Evolutionary conservation across 2,113 vertebrate genomes (phyloP), one percentile per base, ranked within the genome.

Genomic region (Apteryx mantelli): DNA sequence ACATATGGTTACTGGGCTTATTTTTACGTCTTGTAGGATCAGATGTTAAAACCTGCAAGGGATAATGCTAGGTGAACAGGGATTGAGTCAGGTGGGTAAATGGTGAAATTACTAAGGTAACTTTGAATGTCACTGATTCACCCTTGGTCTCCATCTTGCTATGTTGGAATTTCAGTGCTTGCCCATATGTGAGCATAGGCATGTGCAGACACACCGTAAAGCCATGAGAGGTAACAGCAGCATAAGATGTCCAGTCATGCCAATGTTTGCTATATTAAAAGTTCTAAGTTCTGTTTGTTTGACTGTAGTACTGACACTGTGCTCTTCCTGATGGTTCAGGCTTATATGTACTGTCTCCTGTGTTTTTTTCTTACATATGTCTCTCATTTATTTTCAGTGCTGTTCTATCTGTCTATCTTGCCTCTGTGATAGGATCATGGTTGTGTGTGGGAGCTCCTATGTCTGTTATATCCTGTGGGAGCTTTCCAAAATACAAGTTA

Each of bases 401-500:
- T 69, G 30, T 76, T 92, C 28, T 28, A 74, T 42, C 11, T 74
- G 22, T 64, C 46, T 85, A 26, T 52, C 81, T 88, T 52, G 25
- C 86, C 84, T 84, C 75, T 64, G 60, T 73, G 40, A 75, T 1
- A 3, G 78, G 66, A 76, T 92, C 48, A 34, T 65, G 32, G 60
- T 26, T 85, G 38, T 48, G 28, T 71, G 44, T 26, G 61, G 69
- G 53, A 92, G 44, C 52, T 93, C 30, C 58, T 84, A 28, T 93
- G 92, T 86, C 74, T 93, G 66, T 87, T 53, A 95, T 12, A 94
- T 87, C 36, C 44, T 89, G 36, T 80, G 53, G 53, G 36, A 91
- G 50, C 75, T 83, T 89, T 91, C 64, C 66, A 80, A 48, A 91
- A 58, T n/a, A 34, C 44, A 87, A 22, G 46, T 71, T 94, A 11